Evolutionary conservation across 2,888 invertebrate species (phyloP).

Genomic region (Deilephila elpenor): DNA sequence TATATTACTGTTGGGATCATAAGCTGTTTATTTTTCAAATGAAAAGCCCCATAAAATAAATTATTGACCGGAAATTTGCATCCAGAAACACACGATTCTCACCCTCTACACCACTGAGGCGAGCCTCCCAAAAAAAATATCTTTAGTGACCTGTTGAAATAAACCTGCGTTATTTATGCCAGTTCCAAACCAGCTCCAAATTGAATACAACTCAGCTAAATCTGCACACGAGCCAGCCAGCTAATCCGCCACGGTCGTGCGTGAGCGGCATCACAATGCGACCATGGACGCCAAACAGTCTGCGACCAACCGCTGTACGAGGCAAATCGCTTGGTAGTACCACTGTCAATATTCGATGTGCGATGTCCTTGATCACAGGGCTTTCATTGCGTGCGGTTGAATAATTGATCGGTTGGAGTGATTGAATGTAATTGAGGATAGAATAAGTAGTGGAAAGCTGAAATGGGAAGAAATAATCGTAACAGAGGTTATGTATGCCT

Average conservation of each 20-base stretch:
- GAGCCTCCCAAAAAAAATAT: too few species aligned
- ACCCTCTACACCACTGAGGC: too few species aligned
- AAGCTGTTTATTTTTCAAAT: too few species aligned
- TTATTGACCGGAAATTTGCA: too few species aligned
- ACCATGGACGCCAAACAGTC: slow-evolving; percentile 22
- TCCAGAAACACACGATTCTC: too few species aligned
- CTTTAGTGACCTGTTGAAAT: too few species aligned
- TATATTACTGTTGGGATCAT: too few species aligned
- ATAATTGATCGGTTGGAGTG: neutral
- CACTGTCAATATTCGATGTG: neutral
- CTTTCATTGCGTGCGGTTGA: slow-evolving; percentile 1
- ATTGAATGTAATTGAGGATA: neutral
- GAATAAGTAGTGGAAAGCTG: neutral
- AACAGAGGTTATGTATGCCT: neutral
- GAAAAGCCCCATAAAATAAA: too few species aligned
- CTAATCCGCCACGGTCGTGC: neutral
- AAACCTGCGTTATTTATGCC: too few species aligned
- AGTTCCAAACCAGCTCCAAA: too few species aligned
- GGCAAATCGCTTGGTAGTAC: neutral
- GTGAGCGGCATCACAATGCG: slow-evolving; percentile 22
- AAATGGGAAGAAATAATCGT: neutral
- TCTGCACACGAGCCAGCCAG: neutral
- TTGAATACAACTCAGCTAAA: neutral
- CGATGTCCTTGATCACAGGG: neutral
- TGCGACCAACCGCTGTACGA: neutral